These are phyloP conservation scores for Megalurothrips usitatus DNA, from an alignment of 2,888 invertebrate species.

Conservation along the genomic window DNA sequence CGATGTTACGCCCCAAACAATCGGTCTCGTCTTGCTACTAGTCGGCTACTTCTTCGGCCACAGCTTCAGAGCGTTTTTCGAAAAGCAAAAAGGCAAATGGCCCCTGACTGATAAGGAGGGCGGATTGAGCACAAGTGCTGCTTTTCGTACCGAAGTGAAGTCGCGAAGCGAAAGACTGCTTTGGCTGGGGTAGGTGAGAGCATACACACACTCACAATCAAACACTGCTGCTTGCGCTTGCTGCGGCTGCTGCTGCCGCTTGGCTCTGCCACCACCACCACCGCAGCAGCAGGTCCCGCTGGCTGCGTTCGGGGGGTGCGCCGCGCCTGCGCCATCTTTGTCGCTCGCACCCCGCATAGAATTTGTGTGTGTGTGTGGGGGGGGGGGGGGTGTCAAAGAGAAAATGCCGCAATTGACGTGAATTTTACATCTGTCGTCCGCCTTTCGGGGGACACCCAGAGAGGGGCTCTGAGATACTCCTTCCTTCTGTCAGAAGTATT, in stretches of 20 bases:
- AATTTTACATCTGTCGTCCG: no score
- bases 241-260: constrained; percentile 1
- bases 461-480: no score
- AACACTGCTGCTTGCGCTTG: background rate
- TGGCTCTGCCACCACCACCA: no score
- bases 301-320: background rate
- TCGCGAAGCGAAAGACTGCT: background rate
- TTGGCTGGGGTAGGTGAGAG: background rate
- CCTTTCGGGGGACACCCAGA: no score
- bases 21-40: background rate
- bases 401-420: no score
- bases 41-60: background rate
- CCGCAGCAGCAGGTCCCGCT: background rate
- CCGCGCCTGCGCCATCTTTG: background rate
- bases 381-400: background rate
- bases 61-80: background rate
- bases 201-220: constrained; percentile 5
- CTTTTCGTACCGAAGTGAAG: constrained; percentile 11
- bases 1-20: constrained; percentile 14
- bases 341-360: background rate
- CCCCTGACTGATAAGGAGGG: background rate
- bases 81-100: background rate
- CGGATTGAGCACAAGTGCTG: background rate
- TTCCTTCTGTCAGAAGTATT: no score
- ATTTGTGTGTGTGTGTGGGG: background rate